Conservation (phyloP, 2,113 vertebrate genomes). For the Elachura formosa region DNA sequence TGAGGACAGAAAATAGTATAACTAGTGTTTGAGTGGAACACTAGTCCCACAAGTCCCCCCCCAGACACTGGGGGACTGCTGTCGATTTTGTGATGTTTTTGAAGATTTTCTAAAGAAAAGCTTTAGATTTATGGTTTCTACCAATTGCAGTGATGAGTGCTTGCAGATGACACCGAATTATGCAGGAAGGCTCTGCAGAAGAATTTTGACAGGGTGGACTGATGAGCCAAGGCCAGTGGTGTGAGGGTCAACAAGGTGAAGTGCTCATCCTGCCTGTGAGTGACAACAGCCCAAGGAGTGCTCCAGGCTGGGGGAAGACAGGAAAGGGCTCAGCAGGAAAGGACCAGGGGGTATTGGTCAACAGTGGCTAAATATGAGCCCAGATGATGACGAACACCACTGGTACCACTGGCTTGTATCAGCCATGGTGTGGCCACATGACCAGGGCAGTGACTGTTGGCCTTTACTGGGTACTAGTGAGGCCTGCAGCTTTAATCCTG, state of each 20-base stretch:
- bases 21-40: not conserved
- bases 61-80: not conserved
- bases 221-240: not conserved
- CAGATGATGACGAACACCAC: not conserved
- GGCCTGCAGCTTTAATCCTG: not conserved
- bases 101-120: not conserved
- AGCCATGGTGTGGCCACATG: not conserved
- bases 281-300: not conserved
- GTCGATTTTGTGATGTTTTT: not conserved
- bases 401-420: not conserved
- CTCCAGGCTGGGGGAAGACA: not conserved
- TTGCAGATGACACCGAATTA: not conserved
- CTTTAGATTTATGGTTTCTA: not conserved
- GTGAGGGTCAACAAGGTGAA: not conserved
- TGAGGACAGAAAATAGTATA: not conserved
- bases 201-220: not conserved
- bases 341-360: not conserved
- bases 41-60: too few relatives aligned
- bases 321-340: not conserved
- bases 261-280: rapidly evolving
- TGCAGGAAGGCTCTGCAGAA: not conserved
- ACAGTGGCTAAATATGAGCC: not conserved
- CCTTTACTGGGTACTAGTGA: not conserved
- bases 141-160: not conserved
- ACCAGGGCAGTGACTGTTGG: not conserved